These are phyloP conservation scores for Capromys pilorides DNA, from an alignment of 2,797 vertebrate species.

Conservation along the genomic window DNA sequence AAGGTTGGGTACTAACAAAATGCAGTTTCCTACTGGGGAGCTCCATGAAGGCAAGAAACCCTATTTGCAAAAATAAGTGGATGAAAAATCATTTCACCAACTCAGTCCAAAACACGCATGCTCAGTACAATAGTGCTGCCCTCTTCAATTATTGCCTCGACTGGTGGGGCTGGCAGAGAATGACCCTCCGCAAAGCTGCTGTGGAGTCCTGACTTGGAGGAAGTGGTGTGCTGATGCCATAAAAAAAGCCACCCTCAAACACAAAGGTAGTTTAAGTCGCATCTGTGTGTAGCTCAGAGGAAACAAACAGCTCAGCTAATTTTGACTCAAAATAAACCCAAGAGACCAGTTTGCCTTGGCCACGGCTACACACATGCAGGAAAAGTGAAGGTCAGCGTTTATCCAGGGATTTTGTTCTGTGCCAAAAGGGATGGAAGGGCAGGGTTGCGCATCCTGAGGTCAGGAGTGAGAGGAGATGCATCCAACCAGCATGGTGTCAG, in stretches of 20 bases:
- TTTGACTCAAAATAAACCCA: slow-evolving; percentile 68
- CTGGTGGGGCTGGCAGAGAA: slow-evolving; percentile 62
- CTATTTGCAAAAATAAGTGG: slow-evolving; percentile 38
- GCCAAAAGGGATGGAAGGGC: background rate
- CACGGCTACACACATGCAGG: slow-evolving; percentile 23
- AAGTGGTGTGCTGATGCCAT: slow-evolving; percentile 75
- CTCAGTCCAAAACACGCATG: slow-evolving; percentile 33
- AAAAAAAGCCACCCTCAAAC: slow-evolving; percentile 60
- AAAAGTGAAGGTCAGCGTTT: slow-evolving; percentile 1
- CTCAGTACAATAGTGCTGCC: background rate
- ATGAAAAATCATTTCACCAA: slow-evolving; percentile 62
- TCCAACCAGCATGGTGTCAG: background rate
- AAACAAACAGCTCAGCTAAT: slow-evolving; percentile 76
- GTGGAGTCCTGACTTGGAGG: slow-evolving; percentile 71
- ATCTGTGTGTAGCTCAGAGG: slow-evolving; percentile 59
- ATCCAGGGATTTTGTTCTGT: slow-evolving; percentile 22
- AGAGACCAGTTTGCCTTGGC: slow-evolving; percentile 53
- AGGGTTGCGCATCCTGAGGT: slow-evolving; percentile 8
- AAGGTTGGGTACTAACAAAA: slow-evolving; percentile 54
- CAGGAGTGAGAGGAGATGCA: background rate
- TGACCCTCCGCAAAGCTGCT: slow-evolving; percentile 57
- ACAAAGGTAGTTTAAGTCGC: slow-evolving; percentile 74
- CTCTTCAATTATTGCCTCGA: slow-evolving; percentile 42
- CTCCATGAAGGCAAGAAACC: slow-evolving; percentile 45
- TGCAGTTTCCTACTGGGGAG: slow-evolving; percentile 16